Conservation (phyloP, 2,797 vertebrate species). For the Hipposideros larvatus region DNA sequence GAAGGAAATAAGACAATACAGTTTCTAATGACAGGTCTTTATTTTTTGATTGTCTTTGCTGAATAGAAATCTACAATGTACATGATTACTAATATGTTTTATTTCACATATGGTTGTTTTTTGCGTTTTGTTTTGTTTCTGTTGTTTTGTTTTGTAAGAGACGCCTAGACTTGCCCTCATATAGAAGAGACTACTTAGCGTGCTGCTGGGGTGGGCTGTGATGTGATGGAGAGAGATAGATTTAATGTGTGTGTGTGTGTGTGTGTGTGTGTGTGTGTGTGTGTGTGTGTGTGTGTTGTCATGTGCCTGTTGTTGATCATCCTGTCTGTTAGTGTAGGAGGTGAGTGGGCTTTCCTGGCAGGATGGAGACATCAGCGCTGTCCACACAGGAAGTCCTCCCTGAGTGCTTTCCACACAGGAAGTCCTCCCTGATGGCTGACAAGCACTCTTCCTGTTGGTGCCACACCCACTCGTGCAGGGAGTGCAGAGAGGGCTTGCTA, state of each 20-base stretch:
- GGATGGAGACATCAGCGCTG: background rate
- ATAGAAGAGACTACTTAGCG: background rate
- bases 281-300: background rate
- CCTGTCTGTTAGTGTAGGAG: background rate
- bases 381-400: background rate
- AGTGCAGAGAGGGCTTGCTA: background rate
- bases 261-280: too few relatives aligned
- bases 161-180: background rate
- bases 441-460: background rate
- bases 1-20: conserved; percentile 89
- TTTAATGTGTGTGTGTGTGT: too few relatives aligned
- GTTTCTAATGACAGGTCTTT: conserved; percentile 64
- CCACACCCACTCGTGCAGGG: background rate
- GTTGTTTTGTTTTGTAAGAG: background rate
- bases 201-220: background rate
- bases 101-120: conserved; percentile 43
- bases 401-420: background rate
- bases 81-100: conserved; percentile 29
- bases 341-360: background rate
- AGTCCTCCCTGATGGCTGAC: background rate
- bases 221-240: background rate
- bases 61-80: background rate
- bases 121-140: background rate
- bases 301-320: background rate
- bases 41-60: conserved; percentile 47